Evolutionary conservation across 2,888 invertebrate genomes (phyloP), one percentile per base, ranked within the genome.

Genomic region (Cryptocephalus primarius): DNA sequence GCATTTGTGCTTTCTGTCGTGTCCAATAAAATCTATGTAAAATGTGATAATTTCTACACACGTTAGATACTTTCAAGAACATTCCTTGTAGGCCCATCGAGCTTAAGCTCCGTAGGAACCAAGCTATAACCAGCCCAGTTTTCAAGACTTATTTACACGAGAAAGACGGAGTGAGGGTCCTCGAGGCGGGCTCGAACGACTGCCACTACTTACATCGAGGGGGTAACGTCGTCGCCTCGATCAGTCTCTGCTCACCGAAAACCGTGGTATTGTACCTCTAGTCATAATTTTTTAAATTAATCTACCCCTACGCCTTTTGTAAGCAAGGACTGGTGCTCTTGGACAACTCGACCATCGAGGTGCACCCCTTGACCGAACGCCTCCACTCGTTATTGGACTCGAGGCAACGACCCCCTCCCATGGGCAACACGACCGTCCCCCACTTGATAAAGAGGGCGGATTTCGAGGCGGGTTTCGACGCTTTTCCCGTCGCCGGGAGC

Each of bases 241-340:
- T 85, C 52, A 84, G 80, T 54, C 75, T 81, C 38, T 85, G 84
- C 64, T 72, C 76, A 53, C 75, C 78, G 52, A 75, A 76, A 58
- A 75, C 41, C 75, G 77, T 70, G 13, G 51, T 60, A 39, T 4
- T 6, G 12, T 36, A 36, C 22, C 22, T 4, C 22, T 6, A 22
- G 22, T 6, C 22, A 4, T 22, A 4, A 6, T 6, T 22, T 22
- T 22, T 6, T 6, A 2, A 22, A 22, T 6, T 22, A 22, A 22
- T 22, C 22, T 22, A 2, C 22, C 22, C 22, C 22, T 36, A 34
- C n/a, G 2, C 40, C 32, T 41, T 13, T 53, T 62, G 65, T 48
- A 70, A 85, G 83, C 79, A 79, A 55, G 85, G 85, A 11, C 68
- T 85, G 46, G 75, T 86, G 43, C 76, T 85, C 51, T 68, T 80